These are phyloP conservation scores for Ophion slaviceki DNA, from an alignment of 2,888 invertebrate genomes.

Conservation along the genomic window DNA sequence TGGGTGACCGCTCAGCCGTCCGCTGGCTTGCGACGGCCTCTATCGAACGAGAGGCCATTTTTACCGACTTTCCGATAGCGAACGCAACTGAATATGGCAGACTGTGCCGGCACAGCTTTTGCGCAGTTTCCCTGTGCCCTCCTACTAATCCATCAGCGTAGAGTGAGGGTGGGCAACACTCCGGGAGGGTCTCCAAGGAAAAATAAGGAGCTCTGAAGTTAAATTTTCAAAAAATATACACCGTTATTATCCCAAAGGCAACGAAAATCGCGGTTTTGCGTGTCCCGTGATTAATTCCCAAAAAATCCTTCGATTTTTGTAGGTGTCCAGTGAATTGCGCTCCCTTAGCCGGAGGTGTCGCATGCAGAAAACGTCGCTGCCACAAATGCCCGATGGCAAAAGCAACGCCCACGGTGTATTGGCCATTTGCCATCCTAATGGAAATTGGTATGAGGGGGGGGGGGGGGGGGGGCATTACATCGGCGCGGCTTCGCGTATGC, in stretches of 20 bases:
- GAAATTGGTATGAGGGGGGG: conserved; percentile 15
- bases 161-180: too few relatives aligned
- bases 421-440: conserved; percentile 64
- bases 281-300: background rate
- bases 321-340: conserved; percentile 38
- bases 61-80: too few relatives aligned
- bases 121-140: too few relatives aligned
- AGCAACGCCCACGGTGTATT: conserved; percentile 53
- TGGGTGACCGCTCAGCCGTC: background rate
- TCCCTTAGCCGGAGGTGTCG: conserved; percentile 50
- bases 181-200: too few relatives aligned
- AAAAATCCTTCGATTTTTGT: background rate
- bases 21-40: background rate
- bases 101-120: too few relatives aligned
- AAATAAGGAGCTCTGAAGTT: too few relatives aligned
- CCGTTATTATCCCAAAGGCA: background rate
- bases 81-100: too few relatives aligned
- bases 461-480: background rate
- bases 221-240: too few relatives aligned
- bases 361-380: conserved; percentile 21
- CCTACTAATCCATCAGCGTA: too few relatives aligned
- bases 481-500: conserved; percentile 31
- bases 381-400: conserved; percentile 36
- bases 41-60: background rate
- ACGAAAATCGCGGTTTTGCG: background rate